phyloP scores from a whole-genome alignment of 2,888 invertebrate species.

The Agrenia bidenticulata region DNA sequence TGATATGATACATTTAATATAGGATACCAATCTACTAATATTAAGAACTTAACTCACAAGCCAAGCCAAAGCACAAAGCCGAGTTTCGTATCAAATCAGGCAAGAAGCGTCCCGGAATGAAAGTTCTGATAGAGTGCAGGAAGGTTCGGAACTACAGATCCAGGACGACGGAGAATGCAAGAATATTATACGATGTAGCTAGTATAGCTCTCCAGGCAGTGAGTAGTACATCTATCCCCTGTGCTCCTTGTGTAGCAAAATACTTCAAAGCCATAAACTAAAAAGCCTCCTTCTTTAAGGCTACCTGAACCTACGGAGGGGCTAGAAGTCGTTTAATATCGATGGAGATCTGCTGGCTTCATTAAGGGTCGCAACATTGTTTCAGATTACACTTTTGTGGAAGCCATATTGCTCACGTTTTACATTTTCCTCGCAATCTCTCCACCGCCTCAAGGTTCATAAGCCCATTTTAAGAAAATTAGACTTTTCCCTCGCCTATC shows the following conservation, averaged over 20 bases:
- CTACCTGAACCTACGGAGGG: not conserved
- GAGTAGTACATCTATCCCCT: too few species aligned
- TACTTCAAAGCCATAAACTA: too few species aligned
- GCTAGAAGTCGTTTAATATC: slow-evolving; percentile 2
- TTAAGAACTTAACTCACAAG: not conserved
- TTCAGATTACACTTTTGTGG: slow-evolving; percentile 7
- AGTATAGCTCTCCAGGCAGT: too few species aligned
- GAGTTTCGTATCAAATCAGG: slow-evolving; percentile 2
- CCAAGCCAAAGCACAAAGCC: not conserved
- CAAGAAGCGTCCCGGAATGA: not conserved
- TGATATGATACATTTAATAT: not conserved
- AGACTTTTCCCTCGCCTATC: not conserved
- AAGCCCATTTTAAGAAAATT: not conserved
- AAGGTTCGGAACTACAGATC: too few species aligned
- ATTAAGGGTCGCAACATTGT: slow-evolving; percentile 13
- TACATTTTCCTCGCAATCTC: not conserved
- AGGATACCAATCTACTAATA: slow-evolving; percentile 6
- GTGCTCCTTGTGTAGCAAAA: too few species aligned
- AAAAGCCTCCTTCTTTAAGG: too few species aligned
- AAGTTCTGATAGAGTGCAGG: too few species aligned
- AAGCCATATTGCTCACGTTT: slow-evolving; percentile 15
- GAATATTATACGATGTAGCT: too few species aligned
- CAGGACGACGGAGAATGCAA: too few species aligned
- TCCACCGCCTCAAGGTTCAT: not conserved
- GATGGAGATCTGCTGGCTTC: slow-evolving; percentile 12